Base-by-base conservation (phyloP, 2,113 vertebrate species). In the Galemys pyrenaicus region DNA sequence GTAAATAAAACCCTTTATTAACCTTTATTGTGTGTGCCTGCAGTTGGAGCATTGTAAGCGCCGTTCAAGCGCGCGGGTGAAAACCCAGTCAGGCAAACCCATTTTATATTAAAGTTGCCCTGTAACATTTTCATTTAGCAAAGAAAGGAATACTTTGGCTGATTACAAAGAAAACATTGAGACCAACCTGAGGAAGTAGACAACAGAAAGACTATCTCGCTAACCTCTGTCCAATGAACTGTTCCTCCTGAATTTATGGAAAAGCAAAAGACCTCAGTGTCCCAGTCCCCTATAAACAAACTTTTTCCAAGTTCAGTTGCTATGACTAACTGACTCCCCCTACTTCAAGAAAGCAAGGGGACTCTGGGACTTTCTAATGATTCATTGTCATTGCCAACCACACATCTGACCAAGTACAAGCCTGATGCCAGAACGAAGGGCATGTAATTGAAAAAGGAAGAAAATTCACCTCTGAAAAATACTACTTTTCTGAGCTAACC, bases 261-360 rank as follows among this genome's bases (percentile, higher is more conserved):
- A 91, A 97, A 68, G 20, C 37, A 70, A 94, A 85, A 87, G 68
- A 30, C 20, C 37, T 37, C 70, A 68, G 37, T 73, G 6, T 64
- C 82, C 77, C 85, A 92, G 28, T 41, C 70, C 82, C 65, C 44
- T 92, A 28, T 35, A 46, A 85, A 93, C 24, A 95, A 83, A 89
- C 39, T 37, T 84, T 91, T 49, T 77, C 71, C 5, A 28, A 39
- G 35, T 75, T 96, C 83, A 82, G 41, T 83, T 94, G 73, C 89
- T 95, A 64, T 30, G 60, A 85, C 78, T 85, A 95, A 70, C 71
- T 79, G 49, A 96, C 83, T 95, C 82, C 65, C 79, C 39, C 32
- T 71, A 77, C 35, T 89, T 58, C 58, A 60, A 35, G 20, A 46
- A 44, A 51, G 8, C 37, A 71, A 95, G 26, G 41, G 32, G n/a